Percentiles rank a stretch among this genome's conserved stretches.
Evolutionary conservation across 2,797 vertebrate species (phyloP).

Genomic region (Cyclura pinguis): DNA sequence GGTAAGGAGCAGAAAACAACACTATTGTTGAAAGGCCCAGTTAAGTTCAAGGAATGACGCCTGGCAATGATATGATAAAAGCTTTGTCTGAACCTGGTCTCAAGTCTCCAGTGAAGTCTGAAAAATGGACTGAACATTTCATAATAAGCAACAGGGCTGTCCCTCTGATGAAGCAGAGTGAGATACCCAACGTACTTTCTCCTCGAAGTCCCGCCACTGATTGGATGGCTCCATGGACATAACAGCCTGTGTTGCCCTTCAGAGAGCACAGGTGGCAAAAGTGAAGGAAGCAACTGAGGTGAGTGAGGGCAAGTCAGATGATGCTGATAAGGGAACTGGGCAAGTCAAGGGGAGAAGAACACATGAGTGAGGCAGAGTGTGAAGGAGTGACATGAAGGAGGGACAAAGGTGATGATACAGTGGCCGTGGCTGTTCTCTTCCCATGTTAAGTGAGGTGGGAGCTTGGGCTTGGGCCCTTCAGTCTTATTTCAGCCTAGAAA

Average conservation of each 20-base stretch:
- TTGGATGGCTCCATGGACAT: too few species aligned
- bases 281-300: too few species aligned
- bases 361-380: background rate
- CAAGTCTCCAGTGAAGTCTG: background rate
- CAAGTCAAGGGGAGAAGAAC: too few species aligned
- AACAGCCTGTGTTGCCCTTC: background rate
- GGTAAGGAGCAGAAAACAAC: background rate
- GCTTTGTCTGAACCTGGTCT: background rate
- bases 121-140: background rate
- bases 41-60: background rate
- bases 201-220: too few species aligned
- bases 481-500: background rate
- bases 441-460: too few species aligned
- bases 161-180: too few species aligned
- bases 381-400: background rate
- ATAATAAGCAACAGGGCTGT: too few species aligned
- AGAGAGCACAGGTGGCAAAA: background rate
- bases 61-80: background rate
- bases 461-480: too few species aligned
- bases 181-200: too few species aligned
- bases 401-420: background rate
- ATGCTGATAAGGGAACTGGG: too few species aligned
- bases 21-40: background rate
- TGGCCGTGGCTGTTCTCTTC: background rate
- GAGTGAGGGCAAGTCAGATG: background rate